Percentiles rank a stretch among this genome's conserved stretches.
Conservation (phyloP, 2,797 vertebrate species). For the Loriculus beryllinus region DNA sequence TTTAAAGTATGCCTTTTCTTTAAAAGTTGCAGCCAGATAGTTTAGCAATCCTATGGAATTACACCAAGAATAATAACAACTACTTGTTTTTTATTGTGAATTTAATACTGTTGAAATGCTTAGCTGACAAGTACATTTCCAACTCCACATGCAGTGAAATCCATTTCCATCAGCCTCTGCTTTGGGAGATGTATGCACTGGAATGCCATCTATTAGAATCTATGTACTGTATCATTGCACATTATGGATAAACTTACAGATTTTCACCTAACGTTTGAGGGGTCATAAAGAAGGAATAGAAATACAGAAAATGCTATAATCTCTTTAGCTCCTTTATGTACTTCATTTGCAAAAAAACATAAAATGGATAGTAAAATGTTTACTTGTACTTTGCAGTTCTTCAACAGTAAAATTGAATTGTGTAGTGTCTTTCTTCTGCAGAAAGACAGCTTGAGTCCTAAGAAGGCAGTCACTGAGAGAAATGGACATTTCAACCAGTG, state of each 20-base stretch:
- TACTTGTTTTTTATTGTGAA: constrained; percentile 50
- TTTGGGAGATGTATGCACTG: constrained; percentile 61
- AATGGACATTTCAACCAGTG: not conserved
- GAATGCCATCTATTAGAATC: constrained; percentile 68
- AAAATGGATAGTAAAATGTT: constrained; percentile 77
- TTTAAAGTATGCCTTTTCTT: constrained; percentile 5
- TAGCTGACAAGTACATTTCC: constrained; percentile 48
- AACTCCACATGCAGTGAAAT: constrained; percentile 38
- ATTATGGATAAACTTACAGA: constrained; percentile 72
- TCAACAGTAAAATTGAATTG: constrained; percentile 60
- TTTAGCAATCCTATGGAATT: not conserved
- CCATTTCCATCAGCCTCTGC: constrained; percentile 62
- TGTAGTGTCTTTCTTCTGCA: constrained; percentile 20
- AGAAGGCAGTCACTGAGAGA: not conserved
- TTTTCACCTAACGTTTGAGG: constrained; percentile 65
- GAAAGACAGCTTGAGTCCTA: constrained; percentile 26
- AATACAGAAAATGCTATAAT: constrained; percentile 64
- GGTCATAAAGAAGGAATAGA: constrained; percentile 67
- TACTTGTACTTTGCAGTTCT: constrained; percentile 66
- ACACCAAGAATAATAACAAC: constrained; percentile 6
- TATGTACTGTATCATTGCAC: constrained; percentile 74
- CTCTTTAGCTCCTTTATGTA: constrained; percentile 68
- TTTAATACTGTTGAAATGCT: constrained; percentile 60
- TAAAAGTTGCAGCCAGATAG: not conserved
- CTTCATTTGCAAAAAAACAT: constrained; percentile 73